Percentiles rank a stretch among this genome's conserved stretches.
Conservation (phyloP, 2,113 vertebrate species). For the Thunnus thynnus region DNA sequence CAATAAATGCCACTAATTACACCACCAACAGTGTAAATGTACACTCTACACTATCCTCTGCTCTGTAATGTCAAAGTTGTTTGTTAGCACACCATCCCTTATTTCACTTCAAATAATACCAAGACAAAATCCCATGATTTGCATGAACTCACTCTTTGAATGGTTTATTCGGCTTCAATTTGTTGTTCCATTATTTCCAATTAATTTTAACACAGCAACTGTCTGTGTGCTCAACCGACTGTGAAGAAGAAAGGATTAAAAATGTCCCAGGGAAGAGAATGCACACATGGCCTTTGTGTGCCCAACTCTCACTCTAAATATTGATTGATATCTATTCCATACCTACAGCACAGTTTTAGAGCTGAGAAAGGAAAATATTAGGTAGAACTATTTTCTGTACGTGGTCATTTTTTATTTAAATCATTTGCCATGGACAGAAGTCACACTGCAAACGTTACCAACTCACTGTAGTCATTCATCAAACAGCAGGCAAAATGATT, state of each 20-base stretch:
- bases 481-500: constrained; percentile 41
- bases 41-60: not conserved
- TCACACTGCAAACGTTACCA: constrained; percentile 40
- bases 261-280: constrained; percentile 44
- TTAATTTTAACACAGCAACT: constrained; percentile 64
- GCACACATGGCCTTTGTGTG: constrained; percentile 14
- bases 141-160: constrained; percentile 54
- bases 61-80: not conserved
- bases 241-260: constrained; percentile 66
- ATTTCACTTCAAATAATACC: constrained; percentile 22
- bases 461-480: constrained; percentile 51
- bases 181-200: constrained; percentile 68
- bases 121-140: constrained; percentile 33
- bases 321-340: constrained; percentile 38
- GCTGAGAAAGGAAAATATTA: not conserved
- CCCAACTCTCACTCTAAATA: constrained; percentile 27
- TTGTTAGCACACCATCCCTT: not conserved
- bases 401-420: not conserved
- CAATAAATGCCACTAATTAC: constrained; percentile 11
- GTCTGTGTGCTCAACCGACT: constrained; percentile 61
- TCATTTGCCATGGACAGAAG: constrained; percentile 8
- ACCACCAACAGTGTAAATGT: not conserved
- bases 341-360: not conserved
- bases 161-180: constrained; percentile 68
- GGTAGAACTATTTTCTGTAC: not conserved